These are phyloP conservation scores for Anhinga rufa DNA, from an alignment of 2,113 vertebrate species.

Conservation along the genomic window DNA sequence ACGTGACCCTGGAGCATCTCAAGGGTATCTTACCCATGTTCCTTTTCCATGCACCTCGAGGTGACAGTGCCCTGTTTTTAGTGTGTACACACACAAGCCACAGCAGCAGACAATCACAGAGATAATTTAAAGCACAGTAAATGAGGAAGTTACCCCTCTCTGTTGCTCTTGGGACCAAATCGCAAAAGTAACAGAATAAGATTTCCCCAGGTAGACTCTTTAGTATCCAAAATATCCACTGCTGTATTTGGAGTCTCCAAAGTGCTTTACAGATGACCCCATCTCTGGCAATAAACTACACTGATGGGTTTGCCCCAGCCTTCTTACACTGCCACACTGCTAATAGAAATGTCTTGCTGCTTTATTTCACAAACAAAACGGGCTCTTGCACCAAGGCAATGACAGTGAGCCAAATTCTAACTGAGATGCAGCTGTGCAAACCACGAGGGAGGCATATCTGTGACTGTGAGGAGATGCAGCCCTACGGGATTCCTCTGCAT, in stretches of 20 bases:
- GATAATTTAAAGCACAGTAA: neutral
- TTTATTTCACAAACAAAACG: slow-evolving; percentile 21
- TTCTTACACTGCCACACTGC: neutral
- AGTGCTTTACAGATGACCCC: neutral
- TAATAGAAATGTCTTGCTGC: neutral
- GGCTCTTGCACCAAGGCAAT: slow-evolving; percentile 9
- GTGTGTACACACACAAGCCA: neutral
- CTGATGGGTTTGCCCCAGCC: neutral
- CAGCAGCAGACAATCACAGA: neutral
- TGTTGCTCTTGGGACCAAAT: neutral
- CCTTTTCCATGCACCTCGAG: neutral
- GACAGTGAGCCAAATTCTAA: neutral
- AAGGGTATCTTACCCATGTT: neutral
- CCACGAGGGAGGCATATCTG: neutral
- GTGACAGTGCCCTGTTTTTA: neutral
- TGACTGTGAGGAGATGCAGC: neutral
- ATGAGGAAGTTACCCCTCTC: neutral
- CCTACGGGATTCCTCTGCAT: neutral
- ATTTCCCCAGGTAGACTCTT: neutral
- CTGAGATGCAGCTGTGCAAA: slow-evolving; percentile 22
- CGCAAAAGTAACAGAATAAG: neutral
- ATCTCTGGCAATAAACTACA: neutral
- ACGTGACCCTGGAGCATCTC: neutral
- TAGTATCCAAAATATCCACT: neutral
- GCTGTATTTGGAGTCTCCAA: neutral